Base-by-base conservation (phyloP, 2,888 invertebrate species). In the Platynereis dumerilii region DNA sequence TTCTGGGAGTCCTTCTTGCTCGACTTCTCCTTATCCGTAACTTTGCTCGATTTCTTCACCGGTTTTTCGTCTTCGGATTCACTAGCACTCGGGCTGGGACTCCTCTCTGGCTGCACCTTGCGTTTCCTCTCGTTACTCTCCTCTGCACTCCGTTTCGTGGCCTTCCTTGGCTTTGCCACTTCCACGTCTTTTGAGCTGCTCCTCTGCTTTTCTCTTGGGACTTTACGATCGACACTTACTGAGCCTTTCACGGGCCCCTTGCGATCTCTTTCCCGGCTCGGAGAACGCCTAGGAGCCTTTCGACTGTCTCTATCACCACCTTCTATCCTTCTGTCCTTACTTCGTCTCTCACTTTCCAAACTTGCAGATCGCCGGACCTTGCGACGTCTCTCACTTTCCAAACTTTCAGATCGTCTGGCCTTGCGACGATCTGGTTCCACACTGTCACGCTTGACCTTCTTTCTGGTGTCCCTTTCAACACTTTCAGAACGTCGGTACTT, bases 371-470 rank as follows among this genome's bases (percentile, higher is more conserved):
- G 64, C 66, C 66, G 67, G 59, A 57, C 59, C 60, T 12, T 28
- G 15, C 22, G 45, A 63, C 53, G 39, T 58, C 60, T 34, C 7
- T 66, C 56, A 58, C 67, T 63, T 56, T 70, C 64, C 55, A 53
- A 39, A 68, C 71, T 60, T 58, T 67, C 7, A 34, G 34, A 34
- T 34, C 34, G 34, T 34, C 12, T 34, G 34, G 12, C 34, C 34
- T 34, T 34, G 61, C 45, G 12, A 63, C 65, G 20, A 48, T 58
- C 22, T 29, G 26, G 2, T 53, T 75, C 84, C 81, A 71, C 72
- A 48, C 72, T 78, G 53, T 72, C 80, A 77, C 74, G 86, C 86
- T 54, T 81, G 80, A 61, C 69, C 73, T 76, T 73, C 60, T 71
- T 68, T 48, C 72, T 61, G 48, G 74, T 69, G 42, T 70, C 65